Base-by-base conservation (phyloP, 2,888 invertebrate genomes). In the Acholoe squamosa region DNA sequence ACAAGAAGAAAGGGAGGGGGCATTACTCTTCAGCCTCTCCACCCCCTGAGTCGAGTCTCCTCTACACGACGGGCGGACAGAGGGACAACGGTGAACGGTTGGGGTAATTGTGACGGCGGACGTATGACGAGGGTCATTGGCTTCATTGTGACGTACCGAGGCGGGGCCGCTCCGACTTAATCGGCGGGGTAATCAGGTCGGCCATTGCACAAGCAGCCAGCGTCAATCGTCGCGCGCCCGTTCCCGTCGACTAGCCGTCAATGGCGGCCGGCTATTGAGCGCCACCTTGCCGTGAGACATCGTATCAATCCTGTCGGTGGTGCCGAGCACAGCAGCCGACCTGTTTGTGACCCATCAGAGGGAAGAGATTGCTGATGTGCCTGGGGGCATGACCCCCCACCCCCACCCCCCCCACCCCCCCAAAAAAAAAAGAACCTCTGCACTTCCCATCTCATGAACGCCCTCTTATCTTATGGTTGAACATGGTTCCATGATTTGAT, bases 1-100 rank as follows among this genome's bases (percentile, higher is more conserved):
- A 43, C 5, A 43, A 43, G 43, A 43, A 43, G 43, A 43, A 43
- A 43, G 43, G 43, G 43, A 43, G 10, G 43, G 43, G 43, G 43
- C 43, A 43, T 43, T 43, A 43, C 43, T 43, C 43, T 43, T 43
- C 43, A 43, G 5, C 43, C 43, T 61, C 61, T n/a, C 61, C 14
- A 61, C 19, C 61, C 77, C 77, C 77, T 19, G 25, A 33, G n/a
- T 28, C 67, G 67, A 77, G 25, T 34, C 34, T 3, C 31, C 77
- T 25, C 31, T 31, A 77, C 84, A 51, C 33, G 43, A 28, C 25
- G 77, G 77, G 77, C 19, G 34, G 19, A 77, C n/a, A 84, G 25
- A 34, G 43, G 43, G 22, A 84, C 43, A 84, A 84, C 43, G 84
- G 84, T 43, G 34, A 84, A 84, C 84, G 84, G 84, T 84, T 84